Evolutionary conservation across 2,797 vertebrate species (phyloP).

Genomic region (Lagocephalus sceleratus): DNA sequence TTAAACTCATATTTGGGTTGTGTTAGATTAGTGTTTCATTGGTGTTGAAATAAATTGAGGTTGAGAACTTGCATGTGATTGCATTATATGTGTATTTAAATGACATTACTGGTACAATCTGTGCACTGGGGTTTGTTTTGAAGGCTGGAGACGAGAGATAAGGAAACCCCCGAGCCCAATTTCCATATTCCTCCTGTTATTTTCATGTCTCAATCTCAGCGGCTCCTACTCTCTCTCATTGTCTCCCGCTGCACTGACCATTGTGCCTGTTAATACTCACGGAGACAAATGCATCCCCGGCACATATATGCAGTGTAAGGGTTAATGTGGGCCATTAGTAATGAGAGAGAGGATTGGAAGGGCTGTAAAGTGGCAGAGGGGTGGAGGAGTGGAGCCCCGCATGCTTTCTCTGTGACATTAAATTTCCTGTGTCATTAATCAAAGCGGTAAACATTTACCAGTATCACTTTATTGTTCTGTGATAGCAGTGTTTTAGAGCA

Average conservation of each 20-base stretch:
- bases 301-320: slow-evolving; percentile 8
- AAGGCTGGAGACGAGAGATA: slow-evolving; percentile 50
- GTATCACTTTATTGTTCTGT: slow-evolving; percentile 28
- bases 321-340: slow-evolving; percentile 62
- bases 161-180: slow-evolving; percentile 3
- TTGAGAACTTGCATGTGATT: not conserved
- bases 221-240: slow-evolving; percentile 32
- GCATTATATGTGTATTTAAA: slow-evolving; percentile 26
- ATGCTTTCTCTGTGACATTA: slow-evolving; percentile 54
- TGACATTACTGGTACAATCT: slow-evolving; percentile 21
- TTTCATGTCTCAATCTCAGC: slow-evolving; percentile 19
- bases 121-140: slow-evolving; percentile 34
- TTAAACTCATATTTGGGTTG: no score
- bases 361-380: slow-evolving; percentile 36
- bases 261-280: slow-evolving; percentile 3
- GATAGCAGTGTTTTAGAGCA: slow-evolving; percentile 13
- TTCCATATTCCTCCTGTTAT: slow-evolving; percentile 19
- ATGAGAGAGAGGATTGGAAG: slow-evolving; percentile 53
- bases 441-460: slow-evolving; percentile 37
- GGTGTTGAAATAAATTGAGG: slow-evolving; percentile 16
- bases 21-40: not conserved
- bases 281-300: slow-evolving; percentile 1
- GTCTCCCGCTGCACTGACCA: slow-evolving; percentile 11
- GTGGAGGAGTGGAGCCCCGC: slow-evolving; percentile 46
- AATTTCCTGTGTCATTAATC: slow-evolving; percentile 47